Evolutionary conservation across 2,797 vertebrate genomes (phyloP).

Genomic region (Acestrorhynchus altus): DNA sequence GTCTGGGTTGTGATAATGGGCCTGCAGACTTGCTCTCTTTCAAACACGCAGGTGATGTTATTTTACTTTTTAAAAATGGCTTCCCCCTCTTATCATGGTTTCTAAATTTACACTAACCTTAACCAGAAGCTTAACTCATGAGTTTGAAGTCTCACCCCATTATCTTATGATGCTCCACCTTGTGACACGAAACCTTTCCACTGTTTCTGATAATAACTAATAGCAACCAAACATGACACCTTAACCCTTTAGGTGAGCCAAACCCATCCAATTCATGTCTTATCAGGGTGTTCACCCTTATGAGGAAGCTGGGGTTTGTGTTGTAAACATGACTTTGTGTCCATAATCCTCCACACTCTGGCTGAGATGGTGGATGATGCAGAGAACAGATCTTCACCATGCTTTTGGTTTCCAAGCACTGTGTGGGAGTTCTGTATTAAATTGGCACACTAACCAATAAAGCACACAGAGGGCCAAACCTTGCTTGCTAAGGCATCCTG

Average conservation of each 20-base stretch:
- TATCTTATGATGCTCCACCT: conserved; percentile 12
- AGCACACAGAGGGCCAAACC: neutral
- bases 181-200: neutral
- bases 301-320: conserved; percentile 1
- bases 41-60: neutral
- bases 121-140: conserved; percentile 8
- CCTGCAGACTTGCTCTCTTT: neutral
- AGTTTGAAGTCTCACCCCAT: conserved; percentile 9
- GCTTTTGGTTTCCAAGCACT: neutral
- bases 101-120: neutral
- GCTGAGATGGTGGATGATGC: neutral
- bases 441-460: neutral
- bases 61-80: no score
- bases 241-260: conserved; percentile 1
- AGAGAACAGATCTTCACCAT: neutral
- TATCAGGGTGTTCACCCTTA: conserved; percentile 6
- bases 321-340: conserved; percentile 11
- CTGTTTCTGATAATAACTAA: conserved; percentile 8
- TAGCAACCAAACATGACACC: conserved; percentile 31
- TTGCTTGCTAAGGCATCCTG: neutral
- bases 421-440: neutral
- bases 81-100: neutral
- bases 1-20: neutral
- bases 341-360: neutral
- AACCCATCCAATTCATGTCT: neutral